Conservation (phyloP, 35 echinoderm and acorn worm species). For the Acanthaster planci region DNA sequence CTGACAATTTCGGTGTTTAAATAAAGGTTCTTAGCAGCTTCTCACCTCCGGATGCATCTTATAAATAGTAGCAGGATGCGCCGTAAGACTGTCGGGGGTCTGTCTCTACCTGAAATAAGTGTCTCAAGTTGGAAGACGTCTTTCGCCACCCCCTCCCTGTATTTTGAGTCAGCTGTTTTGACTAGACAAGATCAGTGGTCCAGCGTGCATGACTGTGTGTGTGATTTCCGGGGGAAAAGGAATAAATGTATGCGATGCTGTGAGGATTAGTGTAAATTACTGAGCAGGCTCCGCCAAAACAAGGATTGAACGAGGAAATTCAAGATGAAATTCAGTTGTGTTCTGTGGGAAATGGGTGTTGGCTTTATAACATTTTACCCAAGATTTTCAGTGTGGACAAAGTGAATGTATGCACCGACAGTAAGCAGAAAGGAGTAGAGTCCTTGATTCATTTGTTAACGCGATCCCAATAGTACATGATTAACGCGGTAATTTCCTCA, state of each 20-base stretch:
- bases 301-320: no score
- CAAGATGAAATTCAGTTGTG: no score
- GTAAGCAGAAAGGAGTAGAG: no score
- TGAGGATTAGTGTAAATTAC: no score
- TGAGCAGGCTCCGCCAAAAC: no score
- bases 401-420: no score
- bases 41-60: background rate
- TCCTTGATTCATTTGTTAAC: no score
- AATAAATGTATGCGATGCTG: background rate
- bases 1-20: background rate
- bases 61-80: background rate
- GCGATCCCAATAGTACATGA: no score
- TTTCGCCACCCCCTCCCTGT: background rate
- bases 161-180: constrained; percentile 16
- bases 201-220: constrained; percentile 7
- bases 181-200: constrained; percentile 4
- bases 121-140: background rate
- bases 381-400: no score
- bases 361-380: no score
- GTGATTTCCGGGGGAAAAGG: background rate
- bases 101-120: background rate
- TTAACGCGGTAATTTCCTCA: no score
- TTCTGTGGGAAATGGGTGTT: no score
- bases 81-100: background rate
- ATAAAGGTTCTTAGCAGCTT: background rate